phyloP scores from a whole-genome alignment of 2,888 invertebrate species.

The Chalcosyrphus nemorum region DNA sequence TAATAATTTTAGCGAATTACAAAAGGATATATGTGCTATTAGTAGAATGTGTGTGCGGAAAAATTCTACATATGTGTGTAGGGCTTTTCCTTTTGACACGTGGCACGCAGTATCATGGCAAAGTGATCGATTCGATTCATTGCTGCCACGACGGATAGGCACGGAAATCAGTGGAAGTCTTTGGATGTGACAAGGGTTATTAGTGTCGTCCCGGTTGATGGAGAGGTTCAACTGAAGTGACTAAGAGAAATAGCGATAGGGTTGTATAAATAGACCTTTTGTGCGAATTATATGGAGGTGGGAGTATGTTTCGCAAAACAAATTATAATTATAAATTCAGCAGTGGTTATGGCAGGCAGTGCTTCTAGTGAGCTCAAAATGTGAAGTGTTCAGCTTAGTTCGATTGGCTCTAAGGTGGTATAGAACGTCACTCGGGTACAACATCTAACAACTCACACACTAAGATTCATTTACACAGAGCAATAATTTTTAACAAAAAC shows the following conservation, averaged over 20 bases:
- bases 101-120: slow-evolving; percentile 34
- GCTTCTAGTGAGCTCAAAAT: too few species aligned
- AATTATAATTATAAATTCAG: too few species aligned
- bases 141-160: not conserved
- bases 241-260: not conserved
- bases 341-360: too few species aligned
- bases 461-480: too few species aligned
- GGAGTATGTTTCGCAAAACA: not conserved
- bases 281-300: not conserved
- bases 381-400: too few species aligned
- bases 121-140: slow-evolving; percentile 58
- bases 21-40: slow-evolving; percentile 55
- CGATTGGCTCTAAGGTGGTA: too few species aligned
- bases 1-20: slow-evolving; percentile 67
- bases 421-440: too few species aligned
- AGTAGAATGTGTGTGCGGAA: not conserved
- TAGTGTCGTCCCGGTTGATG: not conserved
- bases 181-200: slow-evolving; percentile 36
- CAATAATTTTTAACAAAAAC: too few species aligned
- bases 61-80: not conserved
- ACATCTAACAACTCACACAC: too few species aligned
- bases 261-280: not conserved
- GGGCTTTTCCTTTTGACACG: slow-evolving; percentile 51
- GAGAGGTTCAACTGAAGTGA: slow-evolving; percentile 20
- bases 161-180: not conserved